A percentile compares a stretch with the other conserved stretches of the same genome.
These are phyloP conservation scores for Dipodomys merriami DNA, from an alignment of 2,113 vertebrate species.

Conservation along the genomic window DNA sequence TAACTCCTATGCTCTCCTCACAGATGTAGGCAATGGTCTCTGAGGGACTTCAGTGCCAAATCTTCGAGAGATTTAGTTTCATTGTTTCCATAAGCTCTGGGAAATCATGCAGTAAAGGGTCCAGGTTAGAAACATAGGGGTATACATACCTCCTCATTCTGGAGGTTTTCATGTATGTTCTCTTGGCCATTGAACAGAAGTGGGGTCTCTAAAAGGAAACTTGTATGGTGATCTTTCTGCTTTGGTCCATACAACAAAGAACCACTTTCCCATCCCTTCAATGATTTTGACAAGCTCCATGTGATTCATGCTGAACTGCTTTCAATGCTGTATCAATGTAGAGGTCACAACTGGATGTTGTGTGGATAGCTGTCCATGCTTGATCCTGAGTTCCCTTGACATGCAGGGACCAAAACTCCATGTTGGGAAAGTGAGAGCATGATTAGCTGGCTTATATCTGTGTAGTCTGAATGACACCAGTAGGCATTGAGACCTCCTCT, in stretches of 20 bases:
- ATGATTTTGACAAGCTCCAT: constrained; percentile 42
- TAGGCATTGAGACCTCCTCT: constrained; percentile 30
- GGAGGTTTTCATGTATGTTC: no score
- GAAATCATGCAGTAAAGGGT: neutral
- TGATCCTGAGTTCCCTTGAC: constrained; percentile 52
- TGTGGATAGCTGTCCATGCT: constrained; percentile 33
- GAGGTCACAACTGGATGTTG: constrained; percentile 57
- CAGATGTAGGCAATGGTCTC: no score
- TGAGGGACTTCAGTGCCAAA: no score
- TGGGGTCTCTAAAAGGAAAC: no score
- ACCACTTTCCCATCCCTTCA: no score
- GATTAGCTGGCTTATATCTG: neutral
- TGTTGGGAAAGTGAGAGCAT: constrained; percentile 11
- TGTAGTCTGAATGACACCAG: no score
- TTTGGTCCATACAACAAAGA: no score
- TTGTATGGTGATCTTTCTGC: no score
- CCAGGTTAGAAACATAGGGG: neutral
- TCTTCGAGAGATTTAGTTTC: no score
- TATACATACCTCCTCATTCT: neutral
- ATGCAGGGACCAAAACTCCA: constrained; percentile 81
- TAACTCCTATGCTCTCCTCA: no score
- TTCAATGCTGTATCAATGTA: constrained; percentile 68
- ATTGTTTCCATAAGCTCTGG: no score
- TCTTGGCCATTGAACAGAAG: neutral
- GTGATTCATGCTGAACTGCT: neutral